Percentiles rank a stretch among this genome's conserved stretches.
Conservation (phyloP, 1,140 invertebrate genomes). For the Philopotamus ludificatus region DNA sequence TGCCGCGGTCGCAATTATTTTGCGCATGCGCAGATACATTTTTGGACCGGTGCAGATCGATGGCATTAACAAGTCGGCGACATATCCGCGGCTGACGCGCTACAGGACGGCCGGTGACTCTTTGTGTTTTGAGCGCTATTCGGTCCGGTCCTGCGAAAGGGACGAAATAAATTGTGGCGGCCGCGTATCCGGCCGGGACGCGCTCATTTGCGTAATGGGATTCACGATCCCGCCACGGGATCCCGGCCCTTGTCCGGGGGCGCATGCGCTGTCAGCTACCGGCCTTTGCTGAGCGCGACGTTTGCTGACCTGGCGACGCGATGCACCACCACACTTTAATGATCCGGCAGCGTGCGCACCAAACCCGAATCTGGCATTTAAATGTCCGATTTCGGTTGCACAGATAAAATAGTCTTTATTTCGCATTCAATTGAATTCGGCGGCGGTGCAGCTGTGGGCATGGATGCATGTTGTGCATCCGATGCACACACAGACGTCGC, state of each 20-base stretch:
- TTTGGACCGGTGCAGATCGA: constrained; percentile 11
- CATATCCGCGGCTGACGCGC: constrained; percentile 22
- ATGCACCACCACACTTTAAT: not conserved
- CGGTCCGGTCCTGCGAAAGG: constrained; percentile 40
- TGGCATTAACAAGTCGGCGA: constrained; percentile 30
- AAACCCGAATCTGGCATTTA: not conserved
- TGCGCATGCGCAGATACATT: too few relatives aligned
- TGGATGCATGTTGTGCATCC: too few relatives aligned
- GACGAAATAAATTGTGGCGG: constrained; percentile 41
- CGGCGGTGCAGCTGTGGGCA: too few relatives aligned
- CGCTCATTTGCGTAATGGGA: constrained; percentile 41
- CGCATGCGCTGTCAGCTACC: not conserved
- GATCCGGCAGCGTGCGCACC: not conserved
- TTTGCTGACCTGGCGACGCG: constrained; percentile 5
- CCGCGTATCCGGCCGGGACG: constrained; percentile 37
- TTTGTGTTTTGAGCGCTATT: constrained; percentile 39
- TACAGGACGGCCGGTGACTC: constrained; percentile 8
- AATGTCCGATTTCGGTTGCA: too few relatives aligned
- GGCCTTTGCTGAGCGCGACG: not conserved
- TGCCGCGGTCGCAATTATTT: too few relatives aligned
- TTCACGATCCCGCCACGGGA: constrained; percentile 28
- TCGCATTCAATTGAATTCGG: too few relatives aligned
- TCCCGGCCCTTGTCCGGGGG: not conserved
- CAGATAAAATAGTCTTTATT: too few relatives aligned
- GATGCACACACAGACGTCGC: too few relatives aligned